Evolutionary conservation across 2,113 vertebrate genomes (phyloP).

Genomic region (Etheostoma spectabile): DNA sequence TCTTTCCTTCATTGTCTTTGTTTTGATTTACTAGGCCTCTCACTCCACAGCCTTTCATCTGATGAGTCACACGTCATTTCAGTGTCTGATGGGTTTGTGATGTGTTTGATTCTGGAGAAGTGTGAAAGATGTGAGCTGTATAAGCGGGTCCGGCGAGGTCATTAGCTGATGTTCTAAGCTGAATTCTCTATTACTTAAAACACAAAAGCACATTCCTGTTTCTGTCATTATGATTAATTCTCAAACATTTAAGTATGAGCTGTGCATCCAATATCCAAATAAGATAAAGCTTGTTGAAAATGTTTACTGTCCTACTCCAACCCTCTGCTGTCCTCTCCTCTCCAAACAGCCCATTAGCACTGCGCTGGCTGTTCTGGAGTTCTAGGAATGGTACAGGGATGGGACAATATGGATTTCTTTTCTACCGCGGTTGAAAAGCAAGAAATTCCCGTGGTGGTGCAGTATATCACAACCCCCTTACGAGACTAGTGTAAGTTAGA

Average conservation of each 20-base stretch:
- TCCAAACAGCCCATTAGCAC: slow-evolving; percentile 54
- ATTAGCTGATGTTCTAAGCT: slow-evolving; percentile 3
- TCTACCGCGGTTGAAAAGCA: too few species aligned
- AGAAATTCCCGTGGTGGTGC: too few species aligned
- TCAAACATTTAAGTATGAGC: background rate
- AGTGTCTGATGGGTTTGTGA: background rate
- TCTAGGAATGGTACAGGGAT: background rate
- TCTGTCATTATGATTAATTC: slow-evolving; percentile 4
- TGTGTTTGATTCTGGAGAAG: background rate
- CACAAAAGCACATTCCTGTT: background rate
- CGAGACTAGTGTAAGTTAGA: too few species aligned
- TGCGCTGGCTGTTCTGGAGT: slow-evolving; percentile 25
- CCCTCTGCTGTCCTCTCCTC: background rate
- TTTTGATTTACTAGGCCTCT: slow-evolving; percentile 38
- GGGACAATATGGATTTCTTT: too few species aligned
- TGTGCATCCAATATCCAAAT: slow-evolving; percentile 11
- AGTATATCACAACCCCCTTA: too few species aligned
- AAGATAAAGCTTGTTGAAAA: slow-evolving; percentile 30
- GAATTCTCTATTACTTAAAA: background rate
- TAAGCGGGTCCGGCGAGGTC: background rate
- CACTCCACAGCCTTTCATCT: slow-evolving; percentile 16
- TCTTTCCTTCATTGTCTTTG: slow-evolving; percentile 21
- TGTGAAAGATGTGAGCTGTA: background rate
- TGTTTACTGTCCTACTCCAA: slow-evolving; percentile 14
- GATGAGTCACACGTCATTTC: background rate